Conservation (phyloP, 2,888 invertebrate species). For the Drosophila pseudotalamancana region DNA sequence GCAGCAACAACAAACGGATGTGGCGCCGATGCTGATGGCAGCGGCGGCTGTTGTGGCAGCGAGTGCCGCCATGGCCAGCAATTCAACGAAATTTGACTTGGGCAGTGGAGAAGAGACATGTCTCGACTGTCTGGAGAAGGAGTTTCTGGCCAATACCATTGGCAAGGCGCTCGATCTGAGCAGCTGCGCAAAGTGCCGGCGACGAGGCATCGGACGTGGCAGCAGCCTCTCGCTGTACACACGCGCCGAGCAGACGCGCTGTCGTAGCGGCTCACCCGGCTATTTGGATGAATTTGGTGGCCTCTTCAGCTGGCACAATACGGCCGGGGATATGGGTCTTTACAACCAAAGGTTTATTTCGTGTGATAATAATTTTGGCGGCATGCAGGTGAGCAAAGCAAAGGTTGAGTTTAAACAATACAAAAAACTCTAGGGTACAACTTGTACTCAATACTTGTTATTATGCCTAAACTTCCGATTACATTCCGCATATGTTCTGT, state of each 20-base stretch:
- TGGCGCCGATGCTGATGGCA: constrained; percentile 60
- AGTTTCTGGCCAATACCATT: constrained; percentile 83
- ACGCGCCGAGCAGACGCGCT: constrained; percentile 59
- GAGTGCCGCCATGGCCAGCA: constrained; percentile 47
- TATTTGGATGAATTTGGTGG: constrained; percentile 56
- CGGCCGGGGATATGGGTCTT: constrained; percentile 33
- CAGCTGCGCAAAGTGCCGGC: constrained; percentile 80
- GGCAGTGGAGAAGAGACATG: constrained; percentile 81
- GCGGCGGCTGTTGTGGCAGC: constrained; percentile 60
- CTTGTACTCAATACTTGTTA: too few relatives aligned
- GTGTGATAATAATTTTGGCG: constrained; percentile 80
- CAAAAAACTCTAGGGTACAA: too few relatives aligned
- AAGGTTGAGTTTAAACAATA: too few relatives aligned
- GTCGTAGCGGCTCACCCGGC: constrained; percentile 71
- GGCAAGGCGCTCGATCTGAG: constrained; percentile 81
- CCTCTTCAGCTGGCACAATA: constrained; percentile 56
- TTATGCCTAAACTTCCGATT: not conserved
- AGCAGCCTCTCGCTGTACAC: constrained; percentile 68
- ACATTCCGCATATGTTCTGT: not conserved
- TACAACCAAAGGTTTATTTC: constrained; percentile 77
- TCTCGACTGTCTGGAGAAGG: constrained; percentile 83
- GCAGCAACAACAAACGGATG: constrained; percentile 37
- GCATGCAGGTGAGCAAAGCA: constrained; percentile 61
- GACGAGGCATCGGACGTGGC: constrained; percentile 54
- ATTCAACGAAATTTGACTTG: constrained; percentile 63